phyloP scores from a whole-genome alignment of 2,888 invertebrate species.

The Drosophila fulvimacula region DNA sequence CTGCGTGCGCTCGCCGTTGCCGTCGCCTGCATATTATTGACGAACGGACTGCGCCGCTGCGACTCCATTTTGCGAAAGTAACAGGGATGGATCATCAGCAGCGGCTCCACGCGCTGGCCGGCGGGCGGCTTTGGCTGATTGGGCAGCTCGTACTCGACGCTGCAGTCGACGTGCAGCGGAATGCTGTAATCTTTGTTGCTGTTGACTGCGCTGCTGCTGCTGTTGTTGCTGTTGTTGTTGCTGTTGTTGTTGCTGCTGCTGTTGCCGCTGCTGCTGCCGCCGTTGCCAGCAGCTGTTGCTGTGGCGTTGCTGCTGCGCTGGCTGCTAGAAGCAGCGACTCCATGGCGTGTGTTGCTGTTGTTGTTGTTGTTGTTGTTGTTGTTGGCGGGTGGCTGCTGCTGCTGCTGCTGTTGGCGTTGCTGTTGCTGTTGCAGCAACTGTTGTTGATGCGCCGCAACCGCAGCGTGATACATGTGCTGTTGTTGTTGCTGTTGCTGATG shows the following conservation, averaged over 20 bases:
- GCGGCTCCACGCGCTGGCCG: conserved; percentile 92
- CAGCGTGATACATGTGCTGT: conserved; percentile 69
- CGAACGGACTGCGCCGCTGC: conserved; percentile 92
- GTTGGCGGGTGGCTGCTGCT: conserved; percentile 54
- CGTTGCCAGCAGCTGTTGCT: conserved; percentile 63
- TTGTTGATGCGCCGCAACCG: conserved; percentile 69
- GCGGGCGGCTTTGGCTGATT: conserved; percentile 95
- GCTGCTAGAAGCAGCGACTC: conserved; percentile 61
- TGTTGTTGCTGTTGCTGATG: conserved; percentile 56
- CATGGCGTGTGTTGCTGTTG: conserved; percentile 27
- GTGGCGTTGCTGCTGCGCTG: conserved; percentile 51
- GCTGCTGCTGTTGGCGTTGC: conserved; percentile 39
- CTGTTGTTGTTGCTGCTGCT: conserved; percentile 73
- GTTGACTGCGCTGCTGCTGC: conserved; percentile 67
- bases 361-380: conserved; percentile 23
- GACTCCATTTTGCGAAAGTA: conserved; percentile 95
- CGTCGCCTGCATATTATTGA: conserved; percentile 91
- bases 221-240: conserved; percentile 58
- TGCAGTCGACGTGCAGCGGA: conserved; percentile 95
- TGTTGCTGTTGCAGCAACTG: conserved; percentile 68
- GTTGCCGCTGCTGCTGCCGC: conserved; percentile 83
- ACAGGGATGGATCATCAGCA: conserved; percentile 95
- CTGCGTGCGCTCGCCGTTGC: conserved; percentile 82
- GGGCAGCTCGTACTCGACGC: conserved; percentile 95
- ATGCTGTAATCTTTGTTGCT: conserved; percentile 91